Percentiles rank a stretch among this genome's conserved stretches.
Evolutionary conservation across 2,888 invertebrate genomes (phyloP).

Genomic region (Muschampia staudingeri): DNA sequence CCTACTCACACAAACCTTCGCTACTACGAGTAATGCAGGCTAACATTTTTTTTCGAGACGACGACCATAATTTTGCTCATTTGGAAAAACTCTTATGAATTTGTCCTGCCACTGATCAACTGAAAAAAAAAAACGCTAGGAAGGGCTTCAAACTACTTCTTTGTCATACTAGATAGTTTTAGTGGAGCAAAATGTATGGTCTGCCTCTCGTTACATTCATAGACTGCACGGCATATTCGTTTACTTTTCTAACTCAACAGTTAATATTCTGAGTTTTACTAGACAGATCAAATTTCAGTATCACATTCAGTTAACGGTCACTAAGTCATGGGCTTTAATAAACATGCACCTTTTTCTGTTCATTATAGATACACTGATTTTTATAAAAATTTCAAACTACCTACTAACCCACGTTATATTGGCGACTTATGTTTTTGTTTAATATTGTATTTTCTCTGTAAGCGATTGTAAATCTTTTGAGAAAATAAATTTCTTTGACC

Average conservation of each 20-base stretch:
- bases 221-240: not conserved
- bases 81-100: conserved; percentile 4
- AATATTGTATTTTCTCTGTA: too few species aligned
- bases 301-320: not conserved
- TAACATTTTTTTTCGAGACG: not conserved
- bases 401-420: too few species aligned
- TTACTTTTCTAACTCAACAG: not conserved
- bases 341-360: too few species aligned
- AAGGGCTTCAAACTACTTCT: conserved; percentile 2
- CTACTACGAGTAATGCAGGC: not conserved
- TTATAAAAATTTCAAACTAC: too few species aligned
- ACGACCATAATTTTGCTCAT: not conserved
- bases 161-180: conserved; percentile 1
- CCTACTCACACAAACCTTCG: not conserved
- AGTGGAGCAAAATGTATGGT: not conserved
- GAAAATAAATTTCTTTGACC: too few species aligned
- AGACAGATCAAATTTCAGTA: conserved; percentile 8
- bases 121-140: not conserved
- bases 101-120: conserved; percentile 8
- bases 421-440: too few species aligned
- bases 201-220: not conserved
- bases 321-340: too few species aligned
- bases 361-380: too few species aligned
- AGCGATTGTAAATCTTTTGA: too few species aligned
- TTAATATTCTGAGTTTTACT: conserved; percentile 3